Evolutionary conservation across 1,140 invertebrate species (phyloP).

Genomic region (Polypedilum vanderplanki): DNA sequence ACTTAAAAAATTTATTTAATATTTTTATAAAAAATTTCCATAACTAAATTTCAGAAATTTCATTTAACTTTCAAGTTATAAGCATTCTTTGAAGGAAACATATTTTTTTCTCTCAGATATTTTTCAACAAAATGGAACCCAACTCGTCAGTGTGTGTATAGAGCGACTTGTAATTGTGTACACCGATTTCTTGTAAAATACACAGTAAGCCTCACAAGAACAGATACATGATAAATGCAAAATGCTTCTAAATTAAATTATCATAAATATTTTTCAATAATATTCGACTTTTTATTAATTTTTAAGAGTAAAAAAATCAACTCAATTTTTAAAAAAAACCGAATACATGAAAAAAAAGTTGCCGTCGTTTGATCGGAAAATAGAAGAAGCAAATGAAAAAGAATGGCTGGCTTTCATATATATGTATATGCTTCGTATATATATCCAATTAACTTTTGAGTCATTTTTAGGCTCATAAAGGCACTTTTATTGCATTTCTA

Average conservation of each 20-base stretch:
- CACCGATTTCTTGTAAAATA: slow-evolving; percentile 28
- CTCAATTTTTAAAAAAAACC: background rate
- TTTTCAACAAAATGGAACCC: slow-evolving; percentile 29
- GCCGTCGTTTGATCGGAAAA: slow-evolving; percentile 24
- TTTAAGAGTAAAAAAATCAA: background rate
- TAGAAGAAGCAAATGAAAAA: slow-evolving; percentile 28
- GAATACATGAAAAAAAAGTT: slow-evolving; percentile 25
- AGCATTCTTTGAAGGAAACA: slow-evolving; percentile 11
- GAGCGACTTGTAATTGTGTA: slow-evolving; percentile 26
- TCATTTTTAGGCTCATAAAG: background rate
- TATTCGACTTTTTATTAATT: background rate
- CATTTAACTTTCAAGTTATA: slow-evolving; percentile 7
- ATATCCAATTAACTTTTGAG: slow-evolving; percentile 26
- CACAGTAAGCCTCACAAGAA: background rate
- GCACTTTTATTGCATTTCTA: background rate
- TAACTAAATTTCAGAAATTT: background rate
- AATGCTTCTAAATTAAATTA: slow-evolving; percentile 21
- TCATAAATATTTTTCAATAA: background rate
- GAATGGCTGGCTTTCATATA: slow-evolving; percentile 19
- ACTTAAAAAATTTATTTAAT: background rate
- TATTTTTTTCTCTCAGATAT: slow-evolving; percentile 28
- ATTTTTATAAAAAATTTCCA: background rate
- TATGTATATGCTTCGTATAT: background rate
- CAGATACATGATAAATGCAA: background rate
- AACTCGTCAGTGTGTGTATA: slow-evolving; percentile 26